Conservation (phyloP, 2,113 vertebrate genomes). For the Pelmatolapia mariae region DNA sequence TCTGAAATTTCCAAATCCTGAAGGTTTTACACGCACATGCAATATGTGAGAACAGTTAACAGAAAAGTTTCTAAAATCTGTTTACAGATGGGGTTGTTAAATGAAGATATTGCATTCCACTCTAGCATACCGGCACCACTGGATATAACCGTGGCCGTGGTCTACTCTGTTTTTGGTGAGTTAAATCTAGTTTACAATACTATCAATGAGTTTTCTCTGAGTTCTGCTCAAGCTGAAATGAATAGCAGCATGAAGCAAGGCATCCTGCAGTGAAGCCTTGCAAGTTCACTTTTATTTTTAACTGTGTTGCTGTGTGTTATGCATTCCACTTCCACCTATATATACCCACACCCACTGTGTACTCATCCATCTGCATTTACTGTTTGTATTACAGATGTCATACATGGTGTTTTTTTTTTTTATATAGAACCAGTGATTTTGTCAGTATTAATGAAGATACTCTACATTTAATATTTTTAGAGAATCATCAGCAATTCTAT, state of each 20-base stretch:
- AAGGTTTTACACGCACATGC: neutral
- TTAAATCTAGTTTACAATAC: neutral
- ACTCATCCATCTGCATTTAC: neutral
- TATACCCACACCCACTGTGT: neutral
- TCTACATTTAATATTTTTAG: neutral
- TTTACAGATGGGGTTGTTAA: constrained; percentile 61
- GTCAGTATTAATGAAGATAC: neutral
- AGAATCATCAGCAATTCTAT: neutral
- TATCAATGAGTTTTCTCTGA: neutral
- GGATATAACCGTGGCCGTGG: constrained; percentile 65
- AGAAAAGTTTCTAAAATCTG: neutral
- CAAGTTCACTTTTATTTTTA: neutral
- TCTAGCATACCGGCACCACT: constrained; percentile 67
- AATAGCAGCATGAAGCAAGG: neutral
- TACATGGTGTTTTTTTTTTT: neutral
- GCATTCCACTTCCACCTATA: neutral
- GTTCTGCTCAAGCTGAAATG: neutral
- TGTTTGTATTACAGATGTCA: neutral
- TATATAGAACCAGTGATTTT: neutral
- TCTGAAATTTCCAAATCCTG: neutral
- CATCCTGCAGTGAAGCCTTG: neutral
- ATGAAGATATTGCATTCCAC: constrained; percentile 55
- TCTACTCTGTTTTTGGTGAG: constrained; percentile 74
- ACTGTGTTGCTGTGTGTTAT: neutral
- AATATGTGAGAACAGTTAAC: neutral